Base-by-base conservation (phyloP, 2,797 vertebrate species). In the Eupleurogrammus muticus region DNA sequence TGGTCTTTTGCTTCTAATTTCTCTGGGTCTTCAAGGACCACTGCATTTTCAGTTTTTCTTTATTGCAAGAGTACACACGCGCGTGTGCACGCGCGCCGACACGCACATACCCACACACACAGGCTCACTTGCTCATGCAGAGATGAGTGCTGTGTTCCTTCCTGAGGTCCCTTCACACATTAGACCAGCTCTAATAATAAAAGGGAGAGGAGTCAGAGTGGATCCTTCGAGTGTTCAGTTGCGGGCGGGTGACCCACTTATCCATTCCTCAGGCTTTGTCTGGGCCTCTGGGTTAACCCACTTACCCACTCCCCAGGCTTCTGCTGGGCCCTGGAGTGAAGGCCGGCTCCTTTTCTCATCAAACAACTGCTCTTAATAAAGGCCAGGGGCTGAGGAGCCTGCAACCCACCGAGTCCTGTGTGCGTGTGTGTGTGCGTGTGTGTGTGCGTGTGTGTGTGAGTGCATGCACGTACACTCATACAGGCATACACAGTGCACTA, bases 201-300 rank as follows among this genome's bases (percentile, higher is more conserved):
- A 90, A 90, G 80, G 66, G 85, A 90, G 86, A 86, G 83, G 88
- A 90, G 87, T 87, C 87, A 87, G 87, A 90, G 90, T 89, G 89
- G 89, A 90, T 92, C 92, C 89, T 92, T 92, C 90, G 90, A 91
- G 90, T 90, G 90, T 86, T 91, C 57, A 81, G 90, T 77, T 79
- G 86, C 92, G 90, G 91, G 91, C 80, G 87, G 90, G 88, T 89
- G 92, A 93, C 92, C 92, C 91, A 93, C 92, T 93, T 93, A 92
- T 89, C 88, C 88, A 83, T 90, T 93, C 90, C 91, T 89, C 86
- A 73, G 91, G 89, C 90, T 91, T 92, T 92, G 89, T 92, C 89
- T 90, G 84, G 92, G 91, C 92, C 90, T 92, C 78, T 92, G 91
- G 92, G 92, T 93, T 92, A 93, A 93, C 91, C 92, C 90, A 92